Evolutionary conservation across 1,140 invertebrate species (phyloP).

Genomic region (Caligus rogercresseyi): DNA sequence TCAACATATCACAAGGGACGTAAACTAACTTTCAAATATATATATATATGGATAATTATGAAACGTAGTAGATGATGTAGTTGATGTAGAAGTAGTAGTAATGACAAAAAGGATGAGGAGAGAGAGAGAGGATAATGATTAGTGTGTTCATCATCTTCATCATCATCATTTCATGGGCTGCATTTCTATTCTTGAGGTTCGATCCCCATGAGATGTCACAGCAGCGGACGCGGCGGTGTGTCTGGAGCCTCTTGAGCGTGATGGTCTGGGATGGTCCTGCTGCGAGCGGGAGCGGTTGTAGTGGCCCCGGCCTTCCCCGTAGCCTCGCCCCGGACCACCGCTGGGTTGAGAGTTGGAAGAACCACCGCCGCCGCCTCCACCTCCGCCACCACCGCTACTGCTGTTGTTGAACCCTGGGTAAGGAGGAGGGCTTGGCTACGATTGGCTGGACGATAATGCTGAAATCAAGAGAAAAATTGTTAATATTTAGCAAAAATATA

Average conservation of each 20-base stretch:
- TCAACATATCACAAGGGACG: neutral
- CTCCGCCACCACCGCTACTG: slow-evolving; percentile 19
- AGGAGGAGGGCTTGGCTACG: slow-evolving; percentile 24
- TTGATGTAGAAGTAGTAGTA: neutral
- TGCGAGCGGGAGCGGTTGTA: slow-evolving; percentile 36
- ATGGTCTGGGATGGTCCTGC: neutral
- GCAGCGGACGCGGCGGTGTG: too few species aligned
- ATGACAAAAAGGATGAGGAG: neutral
- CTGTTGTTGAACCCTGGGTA: slow-evolving; percentile 24
- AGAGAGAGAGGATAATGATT: neutral
- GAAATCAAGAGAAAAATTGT: slow-evolving; percentile 4
- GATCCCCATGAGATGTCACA: slow-evolving; percentile 1
- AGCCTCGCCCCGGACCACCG: slow-evolving; percentile 43
- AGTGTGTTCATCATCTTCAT: neutral
- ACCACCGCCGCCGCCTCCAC: slow-evolving; percentile 22
- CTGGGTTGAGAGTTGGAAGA: slow-evolving; percentile 24
- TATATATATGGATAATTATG: neutral
- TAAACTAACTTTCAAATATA: neutral
- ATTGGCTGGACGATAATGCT: slow-evolving; percentile 15
- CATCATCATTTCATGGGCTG: slow-evolving; percentile 1
- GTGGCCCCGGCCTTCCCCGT: slow-evolving; percentile 45
- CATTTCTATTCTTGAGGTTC: slow-evolving; percentile 16
- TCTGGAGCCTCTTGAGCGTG: neutral
- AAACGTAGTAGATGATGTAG: neutral
- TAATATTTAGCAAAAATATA: neutral